Evolutionary conservation across 2,113 vertebrate genomes (phyloP).

Genomic region (Ptilorrhoa leucosticta): DNA sequence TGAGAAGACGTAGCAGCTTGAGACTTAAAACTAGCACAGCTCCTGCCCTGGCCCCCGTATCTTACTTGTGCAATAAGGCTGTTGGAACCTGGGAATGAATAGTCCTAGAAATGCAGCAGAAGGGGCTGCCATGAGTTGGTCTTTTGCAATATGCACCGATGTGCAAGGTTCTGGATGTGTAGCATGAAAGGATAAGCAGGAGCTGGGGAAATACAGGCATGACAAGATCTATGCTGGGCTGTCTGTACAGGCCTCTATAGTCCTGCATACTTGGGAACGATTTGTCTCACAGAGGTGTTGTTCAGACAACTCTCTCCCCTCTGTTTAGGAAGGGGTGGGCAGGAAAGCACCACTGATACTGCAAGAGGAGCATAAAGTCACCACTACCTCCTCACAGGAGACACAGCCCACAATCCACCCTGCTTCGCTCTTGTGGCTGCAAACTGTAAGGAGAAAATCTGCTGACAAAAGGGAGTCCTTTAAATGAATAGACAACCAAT

Average conservation of each 20-base stretch:
- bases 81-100: background rate
- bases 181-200: background rate
- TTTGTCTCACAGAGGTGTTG: background rate
- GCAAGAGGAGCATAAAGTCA: background rate
- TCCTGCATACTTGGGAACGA: background rate
- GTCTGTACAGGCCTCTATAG: background rate
- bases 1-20: background rate
- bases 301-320: background rate
- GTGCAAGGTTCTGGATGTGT: background rate
- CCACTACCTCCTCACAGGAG: background rate
- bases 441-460: background rate
- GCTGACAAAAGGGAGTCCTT: background rate
- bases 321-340: background rate
- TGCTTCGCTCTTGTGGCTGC: background rate
- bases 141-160: background rate
- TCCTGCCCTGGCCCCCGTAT: background rate
- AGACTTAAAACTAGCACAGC: background rate
- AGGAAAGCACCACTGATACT: background rate
- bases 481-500: background rate
- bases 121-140: background rate
- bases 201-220: background rate
- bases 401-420: background rate
- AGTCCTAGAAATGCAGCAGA: background rate
- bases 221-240: background rate
- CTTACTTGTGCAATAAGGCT: background rate